Percentiles rank a stretch among this genome's conserved stretches.
phyloP scores from a whole-genome alignment of 2,113 vertebrate species.

The Silurus meridionalis region DNA sequence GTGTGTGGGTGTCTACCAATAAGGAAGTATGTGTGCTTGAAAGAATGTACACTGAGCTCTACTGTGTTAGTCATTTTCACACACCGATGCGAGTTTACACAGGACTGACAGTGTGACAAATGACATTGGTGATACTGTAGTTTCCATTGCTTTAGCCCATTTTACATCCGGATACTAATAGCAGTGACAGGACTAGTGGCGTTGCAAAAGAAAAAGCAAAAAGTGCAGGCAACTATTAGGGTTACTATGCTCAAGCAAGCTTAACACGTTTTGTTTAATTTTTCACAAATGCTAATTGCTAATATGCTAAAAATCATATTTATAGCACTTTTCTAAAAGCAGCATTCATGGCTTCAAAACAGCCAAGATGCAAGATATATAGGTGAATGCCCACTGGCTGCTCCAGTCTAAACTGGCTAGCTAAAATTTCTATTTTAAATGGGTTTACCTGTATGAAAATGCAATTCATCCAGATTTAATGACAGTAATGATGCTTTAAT shows the following conservation, averaged over 20 bases:
- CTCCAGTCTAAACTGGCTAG: background rate
- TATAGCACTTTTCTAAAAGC: background rate
- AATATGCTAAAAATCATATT: background rate
- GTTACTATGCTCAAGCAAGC: background rate
- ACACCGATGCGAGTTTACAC: slow-evolving; percentile 19
- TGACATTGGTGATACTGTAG: slow-evolving; percentile 8
- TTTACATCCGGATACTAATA: slow-evolving; percentile 17
- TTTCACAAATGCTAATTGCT: background rate
- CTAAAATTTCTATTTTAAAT: background rate
- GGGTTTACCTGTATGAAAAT: background rate
- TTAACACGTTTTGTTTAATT: background rate
- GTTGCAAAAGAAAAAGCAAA: background rate
- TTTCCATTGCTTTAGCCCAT: slow-evolving; percentile 2
- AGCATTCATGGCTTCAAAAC: background rate
- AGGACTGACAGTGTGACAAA: slow-evolving; percentile 38
- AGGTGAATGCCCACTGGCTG: background rate
- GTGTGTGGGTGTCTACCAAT: background rate
- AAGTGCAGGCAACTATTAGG: background rate
- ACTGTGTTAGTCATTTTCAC: slow-evolving; percentile 33
- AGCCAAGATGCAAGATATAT: background rate
- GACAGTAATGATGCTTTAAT: background rate
- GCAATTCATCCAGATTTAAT: slow-evolving; percentile 8
- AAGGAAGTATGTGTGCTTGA: background rate
- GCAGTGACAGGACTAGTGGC: slow-evolving; percentile 5
- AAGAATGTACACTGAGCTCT: slow-evolving; percentile 1